Percentiles rank a stretch among this genome's conserved stretches.
Conservation (phyloP, 1,140 invertebrate genomes). For the Batillaria attramentaria region DNA sequence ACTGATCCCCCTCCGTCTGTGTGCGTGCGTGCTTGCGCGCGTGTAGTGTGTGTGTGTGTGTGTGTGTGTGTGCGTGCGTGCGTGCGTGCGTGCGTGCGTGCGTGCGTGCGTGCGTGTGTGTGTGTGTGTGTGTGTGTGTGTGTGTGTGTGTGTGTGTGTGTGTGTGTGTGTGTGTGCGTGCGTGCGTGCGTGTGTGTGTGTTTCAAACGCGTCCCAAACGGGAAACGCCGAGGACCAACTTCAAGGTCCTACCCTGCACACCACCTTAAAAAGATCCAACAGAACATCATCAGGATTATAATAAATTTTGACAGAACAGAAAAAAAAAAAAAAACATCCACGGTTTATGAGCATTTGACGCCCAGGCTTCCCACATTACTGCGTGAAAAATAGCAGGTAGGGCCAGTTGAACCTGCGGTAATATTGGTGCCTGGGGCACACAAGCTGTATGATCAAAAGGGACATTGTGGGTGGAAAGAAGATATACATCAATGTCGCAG, state of each 20-base stretch:
- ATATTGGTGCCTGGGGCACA: too few species aligned
- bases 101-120: background rate
- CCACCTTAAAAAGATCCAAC: background rate
- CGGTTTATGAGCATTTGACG: background rate
- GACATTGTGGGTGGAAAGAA: too few species aligned
- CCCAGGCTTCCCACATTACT: background rate
- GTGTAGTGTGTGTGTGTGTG: background rate
- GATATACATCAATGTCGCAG: too few species aligned
- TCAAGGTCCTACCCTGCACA: too few species aligned
- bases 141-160: slow-evolving; percentile 9
- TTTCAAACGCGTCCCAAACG: background rate
- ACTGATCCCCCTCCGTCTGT: background rate
- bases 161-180: slow-evolving; percentile 19
- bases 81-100: background rate
- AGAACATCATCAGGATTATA: background rate
- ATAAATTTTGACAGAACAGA: background rate
- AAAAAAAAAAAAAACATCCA: background rate
- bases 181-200: background rate
- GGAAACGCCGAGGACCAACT: too few species aligned
- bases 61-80: background rate
- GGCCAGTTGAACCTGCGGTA: too few species aligned
- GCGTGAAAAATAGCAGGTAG: too few species aligned
- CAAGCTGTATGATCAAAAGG: background rate
- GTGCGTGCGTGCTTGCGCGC: background rate
- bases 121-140: background rate